These are phyloP conservation scores for Drosophila melanosoma DNA, from an alignment of 2,888 invertebrate genomes.

Conservation along the genomic window DNA sequence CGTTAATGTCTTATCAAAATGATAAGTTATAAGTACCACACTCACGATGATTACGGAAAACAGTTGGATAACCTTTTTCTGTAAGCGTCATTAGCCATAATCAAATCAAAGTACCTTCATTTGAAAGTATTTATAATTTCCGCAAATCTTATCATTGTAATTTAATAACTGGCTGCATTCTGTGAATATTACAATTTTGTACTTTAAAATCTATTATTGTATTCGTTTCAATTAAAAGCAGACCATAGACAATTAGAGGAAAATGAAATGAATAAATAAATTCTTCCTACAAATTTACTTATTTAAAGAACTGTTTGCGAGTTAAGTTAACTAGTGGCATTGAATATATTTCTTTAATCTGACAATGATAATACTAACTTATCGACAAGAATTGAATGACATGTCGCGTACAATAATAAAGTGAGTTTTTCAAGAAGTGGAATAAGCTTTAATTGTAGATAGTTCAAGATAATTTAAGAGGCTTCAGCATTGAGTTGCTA, in stretches of 20 bases:
- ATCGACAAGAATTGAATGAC: too few species aligned
- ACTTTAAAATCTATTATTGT: not conserved
- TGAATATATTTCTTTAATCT: not conserved
- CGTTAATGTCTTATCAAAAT: conserved; percentile 9
- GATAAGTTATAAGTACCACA: not conserved
- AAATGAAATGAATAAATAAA: not conserved
- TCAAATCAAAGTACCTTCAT: not conserved
- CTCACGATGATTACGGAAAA: conserved; percentile 3
- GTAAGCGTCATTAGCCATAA: not conserved
- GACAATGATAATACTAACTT: too few species aligned
- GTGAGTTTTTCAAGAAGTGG: not conserved
- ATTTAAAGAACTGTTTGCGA: not conserved
- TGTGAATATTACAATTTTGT: not conserved
- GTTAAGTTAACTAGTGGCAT: not conserved
- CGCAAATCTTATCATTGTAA: conserved; percentile 3
- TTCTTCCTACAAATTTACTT: not conserved
- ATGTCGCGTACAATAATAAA: too few species aligned
- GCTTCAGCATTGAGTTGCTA: too few species aligned
- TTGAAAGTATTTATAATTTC: not conserved
- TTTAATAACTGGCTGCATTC: not conserved
- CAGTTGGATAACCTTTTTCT: not conserved
- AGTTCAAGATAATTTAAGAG: not conserved
- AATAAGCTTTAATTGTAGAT: not conserved
- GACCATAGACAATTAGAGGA: too few species aligned
- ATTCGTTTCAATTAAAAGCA: not conserved